Conservation (phyloP, 2,797 vertebrate genomes). For the Spondyliosoma cantharus region DNA sequence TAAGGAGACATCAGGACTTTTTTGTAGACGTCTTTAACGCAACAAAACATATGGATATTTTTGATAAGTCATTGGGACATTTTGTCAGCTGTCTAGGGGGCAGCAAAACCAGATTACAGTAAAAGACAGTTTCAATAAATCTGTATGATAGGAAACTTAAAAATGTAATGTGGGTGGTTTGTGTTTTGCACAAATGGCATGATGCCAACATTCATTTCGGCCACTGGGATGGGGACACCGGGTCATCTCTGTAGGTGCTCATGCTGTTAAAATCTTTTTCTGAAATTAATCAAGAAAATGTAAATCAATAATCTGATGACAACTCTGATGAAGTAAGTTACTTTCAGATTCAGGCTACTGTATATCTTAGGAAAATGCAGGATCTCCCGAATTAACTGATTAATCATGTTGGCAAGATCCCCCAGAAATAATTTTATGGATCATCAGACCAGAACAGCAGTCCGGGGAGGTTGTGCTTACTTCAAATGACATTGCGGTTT, state of each 20-base stretch:
- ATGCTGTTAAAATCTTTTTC: constrained; percentile 12
- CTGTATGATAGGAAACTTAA: too few relatives aligned
- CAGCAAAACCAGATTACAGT: too few relatives aligned
- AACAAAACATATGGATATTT: too few relatives aligned
- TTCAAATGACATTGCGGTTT: constrained; percentile 23
- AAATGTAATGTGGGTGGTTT: too few relatives aligned
- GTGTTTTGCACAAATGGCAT: too few relatives aligned
- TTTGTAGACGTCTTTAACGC: too few relatives aligned
- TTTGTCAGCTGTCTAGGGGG: too few relatives aligned
- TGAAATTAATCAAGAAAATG: constrained; percentile 31
- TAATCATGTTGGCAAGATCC: constrained; percentile 41
- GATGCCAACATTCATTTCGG: too few relatives aligned
- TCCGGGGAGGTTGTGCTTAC: constrained; percentile 15
- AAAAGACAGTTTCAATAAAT: too few relatives aligned
- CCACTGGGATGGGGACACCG: neutral
- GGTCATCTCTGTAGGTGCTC: neutral
- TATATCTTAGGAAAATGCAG: constrained; percentile 14
- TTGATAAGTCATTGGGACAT: too few relatives aligned
- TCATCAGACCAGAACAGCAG: constrained; percentile 50
- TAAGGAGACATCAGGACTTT: too few relatives aligned
- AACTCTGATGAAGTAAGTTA: neutral
- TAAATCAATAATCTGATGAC: constrained; percentile 26
- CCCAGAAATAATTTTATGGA: constrained; percentile 54
- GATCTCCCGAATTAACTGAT: constrained; percentile 35
- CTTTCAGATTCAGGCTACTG: constrained; percentile 11